Conservation (phyloP, 2,113 vertebrate species). For the Oceanites oceanicus region DNA sequence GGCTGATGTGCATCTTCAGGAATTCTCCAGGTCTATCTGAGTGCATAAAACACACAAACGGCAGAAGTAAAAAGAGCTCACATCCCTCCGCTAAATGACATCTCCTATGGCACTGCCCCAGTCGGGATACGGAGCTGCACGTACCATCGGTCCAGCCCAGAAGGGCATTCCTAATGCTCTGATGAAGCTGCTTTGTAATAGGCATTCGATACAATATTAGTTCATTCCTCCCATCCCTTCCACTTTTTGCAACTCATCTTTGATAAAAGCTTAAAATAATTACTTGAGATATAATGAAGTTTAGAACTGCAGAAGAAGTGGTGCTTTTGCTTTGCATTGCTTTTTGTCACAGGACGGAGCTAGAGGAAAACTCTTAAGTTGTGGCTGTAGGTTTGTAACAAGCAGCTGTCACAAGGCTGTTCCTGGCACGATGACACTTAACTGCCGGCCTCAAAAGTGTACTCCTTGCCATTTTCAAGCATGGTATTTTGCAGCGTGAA, state of each 20-base stretch:
- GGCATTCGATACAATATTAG: background rate
- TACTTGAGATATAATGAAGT: background rate
- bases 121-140: fast-evolving
- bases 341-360: fast-evolving
- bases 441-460: background rate
- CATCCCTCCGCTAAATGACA: background rate
- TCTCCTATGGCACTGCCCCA: background rate
- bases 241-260: background rate
- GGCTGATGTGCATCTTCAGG: background rate
- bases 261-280: background rate
- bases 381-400: background rate
- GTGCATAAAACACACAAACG: background rate
- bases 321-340: background rate
- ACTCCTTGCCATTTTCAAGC: background rate
- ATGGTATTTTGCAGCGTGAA: background rate
- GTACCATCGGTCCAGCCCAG: fast-evolving
- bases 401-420: background rate
- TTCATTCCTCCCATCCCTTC: no score
- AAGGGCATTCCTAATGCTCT: background rate
- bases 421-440: background rate
- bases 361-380: background rate
- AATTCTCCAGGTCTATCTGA: background rate
- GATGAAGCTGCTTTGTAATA: background rate
- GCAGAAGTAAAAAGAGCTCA: background rate
- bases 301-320: fast-evolving